Percentiles rank a stretch among this genome's conserved stretches.
Evolutionary conservation across 2,113 vertebrate species (phyloP).

Genomic region (Sylvilagus bachmani): DNA sequence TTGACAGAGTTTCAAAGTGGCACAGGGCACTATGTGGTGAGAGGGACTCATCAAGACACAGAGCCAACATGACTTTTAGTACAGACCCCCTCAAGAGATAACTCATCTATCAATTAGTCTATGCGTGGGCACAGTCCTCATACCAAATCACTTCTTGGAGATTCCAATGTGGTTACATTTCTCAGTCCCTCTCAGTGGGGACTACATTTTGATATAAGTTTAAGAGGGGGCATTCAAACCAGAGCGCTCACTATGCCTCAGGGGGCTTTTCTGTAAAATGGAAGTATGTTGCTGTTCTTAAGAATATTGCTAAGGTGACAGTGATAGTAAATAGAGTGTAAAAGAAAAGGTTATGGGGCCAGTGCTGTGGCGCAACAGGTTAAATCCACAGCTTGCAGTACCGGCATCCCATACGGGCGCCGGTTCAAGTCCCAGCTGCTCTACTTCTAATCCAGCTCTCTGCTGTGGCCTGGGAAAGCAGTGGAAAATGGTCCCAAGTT

Average conservation of each 20-base stretch:
- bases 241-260: rapidly evolving
- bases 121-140: neutral
- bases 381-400: no score
- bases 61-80: neutral
- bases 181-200: neutral
- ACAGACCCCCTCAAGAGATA: neutral
- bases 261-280: neutral
- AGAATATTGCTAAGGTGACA: neutral
- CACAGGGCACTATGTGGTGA: no score
- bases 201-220: neutral
- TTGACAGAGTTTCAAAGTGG: no score
- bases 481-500: no score
- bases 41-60: neutral
- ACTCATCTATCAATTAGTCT: neutral
- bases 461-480: no score
- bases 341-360: neutral
- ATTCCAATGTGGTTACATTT: neutral
- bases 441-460: no score
- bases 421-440: no score
- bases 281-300: neutral
- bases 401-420: no score
- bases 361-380: no score
- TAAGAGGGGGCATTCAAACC: neutral
- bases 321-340: neutral
- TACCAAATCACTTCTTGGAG: neutral